phyloP scores from a whole-genome alignment of 2,797 vertebrate genomes.

The Gadopsis bispinosus region DNA sequence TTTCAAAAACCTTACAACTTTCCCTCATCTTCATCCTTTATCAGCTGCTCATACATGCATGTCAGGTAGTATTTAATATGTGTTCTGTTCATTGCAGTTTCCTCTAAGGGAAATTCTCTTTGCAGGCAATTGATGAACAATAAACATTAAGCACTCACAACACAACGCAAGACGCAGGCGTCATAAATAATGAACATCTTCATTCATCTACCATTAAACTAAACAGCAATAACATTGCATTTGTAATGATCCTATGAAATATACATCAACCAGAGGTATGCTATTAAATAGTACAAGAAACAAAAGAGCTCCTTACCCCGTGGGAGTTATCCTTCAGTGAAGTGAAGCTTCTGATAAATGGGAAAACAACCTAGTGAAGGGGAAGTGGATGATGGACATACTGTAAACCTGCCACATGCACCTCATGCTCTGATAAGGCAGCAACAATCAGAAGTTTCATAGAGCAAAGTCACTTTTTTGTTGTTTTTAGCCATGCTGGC shows the following conservation, averaged over 20 bases:
- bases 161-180: slow-evolving; percentile 16
- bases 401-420: background rate
- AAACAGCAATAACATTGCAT: slow-evolving; percentile 44
- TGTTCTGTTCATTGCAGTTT: slow-evolving; percentile 11
- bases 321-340: background rate
- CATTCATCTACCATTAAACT: slow-evolving; percentile 53
- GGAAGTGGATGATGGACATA: background rate
- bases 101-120: slow-evolving; percentile 1
- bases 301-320: slow-evolving; percentile 1
- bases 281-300: slow-evolving; percentile 46
- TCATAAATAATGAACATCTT: slow-evolving; percentile 66
- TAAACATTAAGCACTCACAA: slow-evolving; percentile 54
- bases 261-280: slow-evolving; percentile 46
- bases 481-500: background rate
- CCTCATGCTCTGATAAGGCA: slow-evolving; percentile 4
- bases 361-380: background rate
- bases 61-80: slow-evolving; percentile 39
- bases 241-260: slow-evolving; percentile 59
- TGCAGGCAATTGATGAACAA: slow-evolving; percentile 38
- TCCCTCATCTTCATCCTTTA: slow-evolving; percentile 43
- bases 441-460: background rate
- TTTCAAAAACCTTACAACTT: slow-evolving; percentile 68
- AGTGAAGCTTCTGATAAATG: slow-evolving; percentile 15
- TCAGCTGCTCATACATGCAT: slow-evolving; percentile 45
- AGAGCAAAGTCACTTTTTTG: background rate